Evolutionary conservation across 2,113 vertebrate species (phyloP).

Genomic region (Crocuta crocuta): DNA sequence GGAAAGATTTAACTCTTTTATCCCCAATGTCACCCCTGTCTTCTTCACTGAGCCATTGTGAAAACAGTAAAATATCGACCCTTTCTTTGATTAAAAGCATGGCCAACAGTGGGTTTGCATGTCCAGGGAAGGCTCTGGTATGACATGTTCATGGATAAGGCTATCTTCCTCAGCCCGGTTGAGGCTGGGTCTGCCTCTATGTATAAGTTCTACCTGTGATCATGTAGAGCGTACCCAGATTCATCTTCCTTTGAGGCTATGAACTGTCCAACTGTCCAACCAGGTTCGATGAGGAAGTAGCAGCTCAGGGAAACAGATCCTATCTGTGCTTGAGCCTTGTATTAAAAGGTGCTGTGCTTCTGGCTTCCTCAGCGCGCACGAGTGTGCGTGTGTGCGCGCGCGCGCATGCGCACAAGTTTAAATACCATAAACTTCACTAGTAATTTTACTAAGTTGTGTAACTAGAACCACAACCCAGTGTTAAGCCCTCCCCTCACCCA

Average conservation of each 20-base stretch:
- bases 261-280: not conserved
- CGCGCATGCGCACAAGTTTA: not conserved
- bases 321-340: not conserved
- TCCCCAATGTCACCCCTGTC: not conserved
- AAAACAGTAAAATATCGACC: not conserved
- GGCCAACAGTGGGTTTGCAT: not conserved
- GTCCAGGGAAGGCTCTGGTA: too few species aligned
- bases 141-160: rapidly evolving
- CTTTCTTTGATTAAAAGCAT: not conserved
- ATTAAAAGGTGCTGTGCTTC: not conserved
- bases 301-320: not conserved
- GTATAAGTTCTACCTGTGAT: not conserved
- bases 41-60: not conserved
- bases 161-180: rapidly evolving
- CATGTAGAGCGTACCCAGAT: not conserved
- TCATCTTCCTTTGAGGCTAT: not conserved
- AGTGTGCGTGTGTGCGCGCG: not conserved
- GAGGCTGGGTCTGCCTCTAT: not conserved
- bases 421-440: not conserved
- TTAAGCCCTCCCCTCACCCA: not conserved
- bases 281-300: not conserved
- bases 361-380: not conserved
- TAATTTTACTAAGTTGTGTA: not conserved
- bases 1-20: not conserved
- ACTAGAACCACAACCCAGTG: not conserved